Evolutionary conservation across 2,888 invertebrate species (phyloP).

Genomic region (Chrysodeixis includens): DNA sequence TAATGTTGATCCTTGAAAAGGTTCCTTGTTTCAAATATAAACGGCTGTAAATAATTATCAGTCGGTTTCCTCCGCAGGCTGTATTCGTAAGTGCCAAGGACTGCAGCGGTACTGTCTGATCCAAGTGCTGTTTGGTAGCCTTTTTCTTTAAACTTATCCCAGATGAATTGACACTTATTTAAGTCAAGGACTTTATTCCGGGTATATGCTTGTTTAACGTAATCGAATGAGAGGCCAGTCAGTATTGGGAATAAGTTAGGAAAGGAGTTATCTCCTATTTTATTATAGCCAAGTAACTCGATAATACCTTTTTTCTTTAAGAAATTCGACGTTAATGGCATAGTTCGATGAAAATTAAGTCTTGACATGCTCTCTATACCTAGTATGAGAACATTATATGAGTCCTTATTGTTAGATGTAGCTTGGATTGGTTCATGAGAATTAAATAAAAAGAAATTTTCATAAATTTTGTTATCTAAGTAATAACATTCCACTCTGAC

Average conservation of each 20-base stretch:
- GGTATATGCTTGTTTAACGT: slow-evolving; percentile 90
- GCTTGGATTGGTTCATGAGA: slow-evolving; percentile 8
- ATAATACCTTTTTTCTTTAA: slow-evolving; percentile 90
- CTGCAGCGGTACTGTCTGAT: slow-evolving; percentile 91
- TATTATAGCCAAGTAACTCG: slow-evolving; percentile 96
- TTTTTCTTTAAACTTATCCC: slow-evolving; percentile 92
- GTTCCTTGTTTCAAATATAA: slow-evolving; percentile 89
- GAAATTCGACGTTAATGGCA: slow-evolving; percentile 91
- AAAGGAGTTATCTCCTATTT: slow-evolving; percentile 97
- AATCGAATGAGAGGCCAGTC: slow-evolving; percentile 91
- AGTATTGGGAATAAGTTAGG: slow-evolving; percentile 95
- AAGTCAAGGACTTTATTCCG: slow-evolving; percentile 85
- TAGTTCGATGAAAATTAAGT: slow-evolving; percentile 94
- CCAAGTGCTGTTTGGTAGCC: slow-evolving; percentile 93
- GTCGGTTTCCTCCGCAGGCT: slow-evolving; percentile 92
- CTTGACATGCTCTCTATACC: slow-evolving; percentile 96
- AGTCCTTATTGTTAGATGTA: slow-evolving; percentile 10
- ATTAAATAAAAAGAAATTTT: slow-evolving; percentile 59
- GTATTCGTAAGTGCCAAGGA: slow-evolving; percentile 62
- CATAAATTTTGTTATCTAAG: slow-evolving; percentile 76
- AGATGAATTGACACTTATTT: slow-evolving; percentile 93
- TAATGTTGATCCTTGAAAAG: slow-evolving; percentile 89
- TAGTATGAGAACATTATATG: slow-evolving; percentile 92
- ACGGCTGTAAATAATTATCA: slow-evolving; percentile 94
- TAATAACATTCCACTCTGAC: slow-evolving; percentile 88